Evolutionary conservation across 2,113 vertebrate species (phyloP).

Genomic region (Damaliscus lunatus): DNA sequence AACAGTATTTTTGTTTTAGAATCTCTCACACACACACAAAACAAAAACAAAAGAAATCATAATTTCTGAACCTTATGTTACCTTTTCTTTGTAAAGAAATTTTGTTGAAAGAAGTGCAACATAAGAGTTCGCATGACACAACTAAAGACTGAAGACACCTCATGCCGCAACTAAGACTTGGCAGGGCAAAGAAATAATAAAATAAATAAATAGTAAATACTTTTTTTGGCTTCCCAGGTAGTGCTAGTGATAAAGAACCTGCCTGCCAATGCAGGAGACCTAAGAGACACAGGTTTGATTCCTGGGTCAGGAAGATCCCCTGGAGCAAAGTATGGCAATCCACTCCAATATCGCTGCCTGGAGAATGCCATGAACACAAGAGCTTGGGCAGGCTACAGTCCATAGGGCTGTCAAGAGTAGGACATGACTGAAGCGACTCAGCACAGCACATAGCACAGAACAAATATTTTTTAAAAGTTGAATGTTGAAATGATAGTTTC

Average conservation of each 20-base stretch:
- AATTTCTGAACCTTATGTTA: background rate
- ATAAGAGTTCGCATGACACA: background rate
- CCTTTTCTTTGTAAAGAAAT: background rate
- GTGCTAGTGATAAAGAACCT: background rate
- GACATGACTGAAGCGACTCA: background rate
- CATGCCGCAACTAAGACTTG: background rate
- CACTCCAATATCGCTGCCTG: background rate
- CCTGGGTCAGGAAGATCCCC: background rate
- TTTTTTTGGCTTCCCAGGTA: background rate
- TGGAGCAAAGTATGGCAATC: background rate
- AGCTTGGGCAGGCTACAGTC: background rate
- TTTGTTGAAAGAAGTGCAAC: background rate
- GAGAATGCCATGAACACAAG: background rate
- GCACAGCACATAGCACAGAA: background rate
- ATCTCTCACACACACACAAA: background rate
- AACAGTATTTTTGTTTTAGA: background rate
- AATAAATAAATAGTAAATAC: background rate
- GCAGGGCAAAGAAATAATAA: background rate
- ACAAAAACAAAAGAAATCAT: background rate
- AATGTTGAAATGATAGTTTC: background rate
- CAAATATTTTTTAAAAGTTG: background rate
- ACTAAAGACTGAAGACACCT: background rate
- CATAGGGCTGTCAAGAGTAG: background rate
- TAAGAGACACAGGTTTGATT: background rate
- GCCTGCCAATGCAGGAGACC: background rate